Evolutionary conservation across 2,888 invertebrate species (phyloP).

Genomic region (Acheta domesticus): DNA sequence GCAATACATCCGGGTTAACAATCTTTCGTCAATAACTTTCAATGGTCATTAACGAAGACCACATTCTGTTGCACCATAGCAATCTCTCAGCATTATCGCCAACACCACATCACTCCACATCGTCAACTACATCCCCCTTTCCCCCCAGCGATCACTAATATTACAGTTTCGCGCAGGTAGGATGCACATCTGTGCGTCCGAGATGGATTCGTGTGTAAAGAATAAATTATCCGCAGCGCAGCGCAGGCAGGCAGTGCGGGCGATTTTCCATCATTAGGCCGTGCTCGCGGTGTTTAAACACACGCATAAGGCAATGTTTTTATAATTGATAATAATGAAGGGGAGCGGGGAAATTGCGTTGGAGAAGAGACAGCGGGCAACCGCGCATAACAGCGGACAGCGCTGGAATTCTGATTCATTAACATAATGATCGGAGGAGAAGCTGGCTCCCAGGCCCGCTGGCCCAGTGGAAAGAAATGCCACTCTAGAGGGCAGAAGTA

Average conservation of each 20-base stretch:
- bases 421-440: conserved; percentile 28
- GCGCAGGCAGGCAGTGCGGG: background rate
- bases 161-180: no score
- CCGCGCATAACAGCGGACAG: background rate
- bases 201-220: background rate
- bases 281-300: background rate
- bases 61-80: no score
- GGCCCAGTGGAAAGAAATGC: no score
- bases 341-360: background rate
- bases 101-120: no score
- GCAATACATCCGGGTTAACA: no score
- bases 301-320: conserved; percentile 1
- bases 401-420: conserved; percentile 31
- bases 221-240: background rate
- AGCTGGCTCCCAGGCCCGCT: background rate
- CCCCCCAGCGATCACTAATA: no score
- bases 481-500: no score
- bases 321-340: conserved; percentile 4
- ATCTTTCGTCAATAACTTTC: no score
- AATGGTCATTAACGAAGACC: no score
- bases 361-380: background rate
- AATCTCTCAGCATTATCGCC: no score
- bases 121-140: no score
- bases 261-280: background rate
- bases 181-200: no score